Conservation (phyloP, 1,140 invertebrate genomes). For the Nasonia giraulti region DNA sequence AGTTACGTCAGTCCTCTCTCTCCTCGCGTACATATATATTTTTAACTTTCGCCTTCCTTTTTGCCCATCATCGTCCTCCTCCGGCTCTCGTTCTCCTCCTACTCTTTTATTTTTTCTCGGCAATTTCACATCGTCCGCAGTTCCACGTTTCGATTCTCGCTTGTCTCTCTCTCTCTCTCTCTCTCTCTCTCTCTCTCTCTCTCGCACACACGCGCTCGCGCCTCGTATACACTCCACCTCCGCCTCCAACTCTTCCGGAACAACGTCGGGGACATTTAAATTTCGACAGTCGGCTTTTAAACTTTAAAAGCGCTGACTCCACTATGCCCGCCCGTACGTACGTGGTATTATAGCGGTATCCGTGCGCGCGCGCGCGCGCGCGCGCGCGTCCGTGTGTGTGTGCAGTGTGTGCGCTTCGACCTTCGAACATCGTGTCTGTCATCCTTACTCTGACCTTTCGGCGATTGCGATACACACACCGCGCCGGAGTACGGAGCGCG, state of each 20-base stretch:
- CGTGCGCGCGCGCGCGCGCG: no score
- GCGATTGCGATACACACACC: neutral
- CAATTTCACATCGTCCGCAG: neutral
- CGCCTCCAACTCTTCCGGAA: no score
- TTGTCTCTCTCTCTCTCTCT: no score
- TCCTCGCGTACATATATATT: neutral
- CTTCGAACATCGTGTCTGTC: neutral
- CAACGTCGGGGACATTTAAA: conserved; percentile 40
- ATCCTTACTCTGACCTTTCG: neutral
- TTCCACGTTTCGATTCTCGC: neutral
- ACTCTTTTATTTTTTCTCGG: neutral
- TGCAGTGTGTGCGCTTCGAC: neutral
- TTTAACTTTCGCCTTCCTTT: conserved; percentile 2
- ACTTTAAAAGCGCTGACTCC: conserved; percentile 40
- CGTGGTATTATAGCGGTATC: neutral
- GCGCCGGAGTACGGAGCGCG: neutral
- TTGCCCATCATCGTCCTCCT: neutral
- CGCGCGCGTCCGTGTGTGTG: no score
- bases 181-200: no score
- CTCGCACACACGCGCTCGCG: no score
- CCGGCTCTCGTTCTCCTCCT: neutral
- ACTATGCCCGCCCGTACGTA: neutral
- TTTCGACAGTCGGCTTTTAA: conserved; percentile 47
- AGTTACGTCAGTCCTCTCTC: conserved; percentile 24
- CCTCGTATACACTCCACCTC: neutral